Base-by-base conservation (phyloP, 2,797 vertebrate species). In the Gallinago nigripennis region DNA sequence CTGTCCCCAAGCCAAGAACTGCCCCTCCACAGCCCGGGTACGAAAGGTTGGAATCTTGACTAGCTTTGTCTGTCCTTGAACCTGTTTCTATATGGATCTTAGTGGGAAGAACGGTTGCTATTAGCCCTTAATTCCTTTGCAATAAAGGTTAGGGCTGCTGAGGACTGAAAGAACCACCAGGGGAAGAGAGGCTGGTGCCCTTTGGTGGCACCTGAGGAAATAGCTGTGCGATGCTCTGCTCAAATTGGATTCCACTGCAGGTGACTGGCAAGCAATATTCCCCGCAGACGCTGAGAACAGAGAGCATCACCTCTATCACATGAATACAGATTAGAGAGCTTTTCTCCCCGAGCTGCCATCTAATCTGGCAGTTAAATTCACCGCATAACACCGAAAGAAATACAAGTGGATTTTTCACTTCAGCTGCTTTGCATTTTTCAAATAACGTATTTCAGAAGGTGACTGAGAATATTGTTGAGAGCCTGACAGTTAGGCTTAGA, bases 191-290 rank as follows among this genome's bases (percentile, higher is more conserved):
- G 33, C 3, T 82, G 66, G 56, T 60, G 94, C 73, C 8, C 50
- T 88, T 58, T 2, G 21, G 43, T 46, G 48, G 30, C 83, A 46
- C 31, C 58, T 66, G 75, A 87, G 81, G 70, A 73, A 73, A 58
- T 0, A 35, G 66, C 54, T 31, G 45, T 3, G 39, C 5, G 5
- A 60, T 17, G 51, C 39, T 66, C 56, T 51, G 71, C 60, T 56
- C 48, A 60, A 48, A 87, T 4, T 82, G 75, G 75, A 92, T 87
- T 85, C 71, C 48, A 33, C n/a, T 10, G 56, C 4, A 37, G 89
- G 78, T 85, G 82, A 92, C 71, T 82, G 91, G 94, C 91, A 89
- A 85, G 82, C 45, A 80, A 14, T 35, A 85, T 45, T 82, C 75
- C 79, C 87, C 56, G 75, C 68, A 69, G 90, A 75, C 3, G 4